Evolutionary conservation across 2,797 vertebrate genomes (phyloP).

Genomic region (Ptychadena robeensis): DNA sequence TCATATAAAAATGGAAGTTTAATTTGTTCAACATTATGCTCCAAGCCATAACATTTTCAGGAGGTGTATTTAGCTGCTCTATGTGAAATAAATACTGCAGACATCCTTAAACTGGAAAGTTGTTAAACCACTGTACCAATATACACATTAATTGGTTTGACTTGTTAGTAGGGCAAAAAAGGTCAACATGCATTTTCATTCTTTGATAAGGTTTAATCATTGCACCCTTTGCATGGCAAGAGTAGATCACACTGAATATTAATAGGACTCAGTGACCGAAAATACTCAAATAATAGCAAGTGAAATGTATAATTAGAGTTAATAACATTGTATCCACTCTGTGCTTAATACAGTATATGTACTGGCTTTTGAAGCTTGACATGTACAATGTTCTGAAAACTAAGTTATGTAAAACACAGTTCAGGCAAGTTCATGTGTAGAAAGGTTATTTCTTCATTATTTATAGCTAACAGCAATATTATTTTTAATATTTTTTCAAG

Average conservation of each 20-base stretch:
- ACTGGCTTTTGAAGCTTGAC: neutral
- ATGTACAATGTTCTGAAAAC: too few relatives aligned
- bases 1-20: constrained; percentile 28
- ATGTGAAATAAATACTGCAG: constrained; percentile 37
- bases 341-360: neutral
- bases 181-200: constrained; percentile 28
- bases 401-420: neutral
- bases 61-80: constrained; percentile 23
- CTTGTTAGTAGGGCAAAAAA: constrained; percentile 31
- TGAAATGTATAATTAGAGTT: neutral
- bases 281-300: neutral
- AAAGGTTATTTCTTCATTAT: neutral
- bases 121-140: constrained; percentile 39
- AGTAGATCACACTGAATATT: neutral
- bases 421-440: neutral
- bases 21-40: constrained; percentile 50
- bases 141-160: constrained; percentile 36
- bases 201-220: constrained; percentile 30
- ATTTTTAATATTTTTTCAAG: too few relatives aligned
- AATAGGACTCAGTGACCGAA: neutral
- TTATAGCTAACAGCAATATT: neutral
- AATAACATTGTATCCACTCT: neutral
- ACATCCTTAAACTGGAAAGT: constrained; percentile 10
- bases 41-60: constrained; percentile 37
- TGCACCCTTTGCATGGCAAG: constrained; percentile 5